Base-by-base conservation (phyloP, 2,113 vertebrate species). In the Ophthalmotilapia sp. region DNA sequence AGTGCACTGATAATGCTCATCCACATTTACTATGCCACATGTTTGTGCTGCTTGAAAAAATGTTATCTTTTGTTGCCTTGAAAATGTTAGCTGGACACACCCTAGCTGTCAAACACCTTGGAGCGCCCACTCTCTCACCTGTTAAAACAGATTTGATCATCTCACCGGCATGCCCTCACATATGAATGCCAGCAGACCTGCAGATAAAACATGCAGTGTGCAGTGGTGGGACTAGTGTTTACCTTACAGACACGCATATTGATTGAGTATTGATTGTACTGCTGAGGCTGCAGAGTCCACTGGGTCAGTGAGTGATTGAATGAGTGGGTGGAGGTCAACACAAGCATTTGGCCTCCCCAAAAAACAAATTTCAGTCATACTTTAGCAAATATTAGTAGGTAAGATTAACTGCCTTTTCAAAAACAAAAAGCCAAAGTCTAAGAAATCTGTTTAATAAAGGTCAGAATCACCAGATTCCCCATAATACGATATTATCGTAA, bases 221-320 rank as follows among this genome's bases (percentile, higher is more conserved):
- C 56, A 38, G n/a, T 2, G 33, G 31, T 38, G 10, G 38, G 40
- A 13, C 14, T 31, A 5, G 40, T 7, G 33, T 89, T 84, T 19
- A 80, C 33, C 36, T 82, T 33, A 81, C 81, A 88, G 85, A 86
- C 85, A 79, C 23, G 2, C 65, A 14, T 81, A 92, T 92, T 83
- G 91, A 94, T 85, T 38, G 31, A 7, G 51, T 12, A 90, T 91
- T 75, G 93, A 91, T 86, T 40, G 3, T 51, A 54, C 47, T 49
- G 73, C 86, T 79, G 82, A 79, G 70, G 73, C 40, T 73, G 54
- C 53, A 9, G 62, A 31, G n/a, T 51, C 10, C 42, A 60, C 33
- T 21, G 54, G 33, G 80, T 82, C 53, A 55, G 55, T 21, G 26
- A 29, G 19, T 55, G 54, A 75, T 53, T 42, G 31, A 36, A 23